Percentiles rank a stretch among this genome's conserved stretches.
These are phyloP conservation scores for Actinia equina DNA, from an alignment of 64 coral and sea anemone genomes.

Conservation along the genomic window DNA sequence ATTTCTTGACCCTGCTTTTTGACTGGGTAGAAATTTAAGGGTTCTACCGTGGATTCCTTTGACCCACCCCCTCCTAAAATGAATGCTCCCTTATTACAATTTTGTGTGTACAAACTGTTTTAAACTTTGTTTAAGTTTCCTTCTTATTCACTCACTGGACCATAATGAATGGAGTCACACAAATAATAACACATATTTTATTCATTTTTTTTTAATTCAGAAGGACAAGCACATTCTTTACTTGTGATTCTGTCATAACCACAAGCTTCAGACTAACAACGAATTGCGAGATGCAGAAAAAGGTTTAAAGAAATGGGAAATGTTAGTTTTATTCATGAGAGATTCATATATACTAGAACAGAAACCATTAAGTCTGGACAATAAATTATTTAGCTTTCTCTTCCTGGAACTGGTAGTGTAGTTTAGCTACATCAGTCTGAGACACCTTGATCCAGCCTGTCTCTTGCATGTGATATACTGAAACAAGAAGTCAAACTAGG, in stretches of 20 bases:
- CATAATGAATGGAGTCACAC: too few species aligned
- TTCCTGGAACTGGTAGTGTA: slow-evolving; percentile 96
- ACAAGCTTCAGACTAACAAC: not conserved
- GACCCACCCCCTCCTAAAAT: too few species aligned
- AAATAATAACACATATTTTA: not conserved
- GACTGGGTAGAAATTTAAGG: too few species aligned
- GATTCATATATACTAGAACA: not conserved
- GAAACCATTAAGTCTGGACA: too few species aligned
- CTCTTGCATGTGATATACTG: slow-evolving; percentile 99
- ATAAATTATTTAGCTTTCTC: too few species aligned
- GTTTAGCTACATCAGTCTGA: slow-evolving; percentile 91
- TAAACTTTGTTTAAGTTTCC: too few species aligned
- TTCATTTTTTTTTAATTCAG: not conserved
- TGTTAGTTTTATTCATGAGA: not conserved
- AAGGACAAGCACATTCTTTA: not conserved
- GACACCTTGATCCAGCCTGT: slow-evolving; percentile 98
- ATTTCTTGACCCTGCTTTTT: too few species aligned
- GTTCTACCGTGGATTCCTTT: too few species aligned
- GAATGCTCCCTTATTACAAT: too few species aligned
- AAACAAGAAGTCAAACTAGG: slow-evolving; percentile 8
- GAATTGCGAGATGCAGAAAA: not conserved
- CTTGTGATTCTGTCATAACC: not conserved
- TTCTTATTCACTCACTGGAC: too few species aligned
- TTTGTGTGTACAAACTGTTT: too few species aligned
- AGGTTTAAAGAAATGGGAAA: not conserved